Evolutionary conservation across 1,140 invertebrate genomes (phyloP), one percentile per base, ranked within the genome.

Genomic region (Halesus radiatus): DNA sequence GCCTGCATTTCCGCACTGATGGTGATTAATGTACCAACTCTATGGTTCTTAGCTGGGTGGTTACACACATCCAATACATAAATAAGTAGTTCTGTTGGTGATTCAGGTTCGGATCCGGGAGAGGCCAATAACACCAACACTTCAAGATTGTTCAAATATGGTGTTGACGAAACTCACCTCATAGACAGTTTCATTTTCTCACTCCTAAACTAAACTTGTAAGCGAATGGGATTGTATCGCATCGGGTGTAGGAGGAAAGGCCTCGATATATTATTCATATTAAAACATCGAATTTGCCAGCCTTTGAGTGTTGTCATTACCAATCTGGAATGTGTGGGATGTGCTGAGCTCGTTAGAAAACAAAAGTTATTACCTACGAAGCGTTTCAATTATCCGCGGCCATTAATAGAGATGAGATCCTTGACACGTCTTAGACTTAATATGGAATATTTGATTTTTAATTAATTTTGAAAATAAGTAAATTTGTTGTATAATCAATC

Each of bases 31-130:
- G 29, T 37, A 29, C 16, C n/a, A 18, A 23, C n/a, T 22, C 29
- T 1, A 45, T 37, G 32, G n/a, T 29, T 50, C 22, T 6, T 16
- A 15, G 13, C 23, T 37, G 1, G 64, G 29, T 16, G 5, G 64
- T 37, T 18, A 45, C 3, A 37, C 18, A 16, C 64, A 13, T 32
- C 29, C 18, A 20, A 50, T 45, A 37, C 20, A 18, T 8, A 16
- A n/a, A n/a, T 26, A 66, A 22, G 15, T 18, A 70, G 18, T 3
- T 74, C 37, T 23, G 0, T 50, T 50, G 13, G 29, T 80, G 79
- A 68, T 22, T 80, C 64, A 81, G 26, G 72, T 37, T 76, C 75
- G 56, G 75, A 80, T 82, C 78, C 81, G 81, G 81, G 74, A 72
- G 66, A 80, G 78, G 68, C 62, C 68, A 62, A 64, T 56, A 54